phyloP scores from a whole-genome alignment of 2,888 invertebrate genomes.

The Pyrrhosoma nymphula region DNA sequence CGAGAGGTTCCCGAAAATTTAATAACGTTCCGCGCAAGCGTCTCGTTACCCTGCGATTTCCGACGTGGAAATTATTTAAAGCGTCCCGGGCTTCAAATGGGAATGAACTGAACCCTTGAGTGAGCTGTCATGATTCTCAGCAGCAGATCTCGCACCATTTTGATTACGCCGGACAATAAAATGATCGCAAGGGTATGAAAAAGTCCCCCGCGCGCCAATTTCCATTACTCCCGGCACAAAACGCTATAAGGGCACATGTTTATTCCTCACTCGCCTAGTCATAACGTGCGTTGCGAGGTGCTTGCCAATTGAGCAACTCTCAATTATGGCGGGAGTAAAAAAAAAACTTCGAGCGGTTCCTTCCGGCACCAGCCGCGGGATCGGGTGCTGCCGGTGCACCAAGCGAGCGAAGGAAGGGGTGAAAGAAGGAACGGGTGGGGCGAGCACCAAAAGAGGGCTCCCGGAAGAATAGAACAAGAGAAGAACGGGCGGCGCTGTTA shows the following conservation, averaged over 20 bases:
- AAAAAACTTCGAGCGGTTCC: neutral
- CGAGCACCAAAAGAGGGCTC: neutral
- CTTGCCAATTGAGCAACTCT: neutral
- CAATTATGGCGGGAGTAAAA: neutral
- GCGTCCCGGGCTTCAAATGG: neutral
- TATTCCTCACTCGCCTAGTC: neutral
- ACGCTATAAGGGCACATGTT: neutral
- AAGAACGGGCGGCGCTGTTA: neutral
- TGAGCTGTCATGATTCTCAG: neutral
- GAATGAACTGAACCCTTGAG: neutral
- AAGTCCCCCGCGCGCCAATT: neutral
- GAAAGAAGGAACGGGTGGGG: neutral
- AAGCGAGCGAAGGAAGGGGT: neutral
- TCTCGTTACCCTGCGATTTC: neutral
- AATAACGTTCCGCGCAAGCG: neutral
- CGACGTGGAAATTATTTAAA: neutral
- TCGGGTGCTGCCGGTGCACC: neutral
- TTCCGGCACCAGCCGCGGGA: neutral
- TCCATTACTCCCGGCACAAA: neutral
- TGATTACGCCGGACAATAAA: neutral
- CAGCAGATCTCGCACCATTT: neutral
- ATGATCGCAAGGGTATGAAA: neutral
- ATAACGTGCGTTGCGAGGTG: neutral
- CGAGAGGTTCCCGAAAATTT: neutral
- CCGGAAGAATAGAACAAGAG: neutral